Conservation (phyloP, 2,888 invertebrate genomes). For the Philonicus albiceps region DNA sequence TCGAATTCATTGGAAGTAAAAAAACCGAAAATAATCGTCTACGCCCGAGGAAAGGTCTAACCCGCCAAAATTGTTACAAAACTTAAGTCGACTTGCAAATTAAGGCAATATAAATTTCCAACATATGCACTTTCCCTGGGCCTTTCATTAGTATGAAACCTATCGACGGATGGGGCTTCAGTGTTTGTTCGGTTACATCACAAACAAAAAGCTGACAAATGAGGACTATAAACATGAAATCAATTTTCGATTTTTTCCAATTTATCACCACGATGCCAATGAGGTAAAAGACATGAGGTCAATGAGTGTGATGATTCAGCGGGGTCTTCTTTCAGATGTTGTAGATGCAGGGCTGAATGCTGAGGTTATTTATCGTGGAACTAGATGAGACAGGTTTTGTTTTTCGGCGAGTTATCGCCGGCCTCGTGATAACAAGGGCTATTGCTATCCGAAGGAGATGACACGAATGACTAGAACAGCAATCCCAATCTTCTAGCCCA, state of each 20-base stretch:
- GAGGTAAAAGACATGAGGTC: background rate
- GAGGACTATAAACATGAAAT: background rate
- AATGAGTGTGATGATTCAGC: background rate
- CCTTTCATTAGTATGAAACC: background rate
- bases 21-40: background rate
- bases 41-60: background rate
- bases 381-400: constrained; percentile 11
- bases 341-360: background rate
- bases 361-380: background rate
- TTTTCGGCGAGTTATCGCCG: background rate
- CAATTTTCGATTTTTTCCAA: background rate
- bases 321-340: background rate
- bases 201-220: background rate
- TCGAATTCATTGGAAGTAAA: background rate
- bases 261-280: background rate
- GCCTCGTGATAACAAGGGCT: background rate
- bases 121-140: constrained; percentile 5
- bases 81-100: background rate
- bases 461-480: background rate
- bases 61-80: background rate
- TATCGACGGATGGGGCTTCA: background rate
- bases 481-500: background rate
- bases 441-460: background rate
- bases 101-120: constrained; percentile 9
- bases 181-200: constrained; percentile 15